These are phyloP conservation scores for Phataginus tetradactyla DNA, from an alignment of 2,797 vertebrate genomes.

Conservation along the genomic window DNA sequence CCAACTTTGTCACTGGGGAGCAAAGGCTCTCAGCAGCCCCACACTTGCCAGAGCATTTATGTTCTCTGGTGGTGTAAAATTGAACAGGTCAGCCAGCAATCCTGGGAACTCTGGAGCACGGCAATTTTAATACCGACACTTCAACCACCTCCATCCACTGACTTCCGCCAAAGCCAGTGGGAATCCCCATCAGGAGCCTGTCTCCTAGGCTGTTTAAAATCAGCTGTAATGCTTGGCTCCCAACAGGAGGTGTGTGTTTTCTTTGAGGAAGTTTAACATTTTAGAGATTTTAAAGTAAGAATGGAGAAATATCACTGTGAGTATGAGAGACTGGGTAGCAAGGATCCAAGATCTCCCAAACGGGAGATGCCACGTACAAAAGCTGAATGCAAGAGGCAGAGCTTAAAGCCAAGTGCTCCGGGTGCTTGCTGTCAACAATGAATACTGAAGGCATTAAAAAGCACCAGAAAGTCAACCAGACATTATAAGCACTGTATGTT, in stretches of 20 bases:
- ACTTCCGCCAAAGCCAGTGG: neutral
- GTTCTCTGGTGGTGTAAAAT: neutral
- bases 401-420: neutral
- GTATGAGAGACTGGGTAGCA: neutral
- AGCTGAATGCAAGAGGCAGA: neutral
- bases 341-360: neutral
- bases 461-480: neutral
- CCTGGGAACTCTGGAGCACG: neutral
- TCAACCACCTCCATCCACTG: neutral
- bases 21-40: too few relatives aligned
- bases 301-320: neutral
- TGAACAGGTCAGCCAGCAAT: rapidly evolving
- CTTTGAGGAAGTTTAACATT: neutral
- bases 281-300: neutral
- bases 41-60: neutral
- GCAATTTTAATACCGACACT: neutral
- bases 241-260: neutral
- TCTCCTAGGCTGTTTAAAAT: neutral
- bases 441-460: neutral
- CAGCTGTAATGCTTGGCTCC: neutral
- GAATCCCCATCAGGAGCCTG: too few relatives aligned
- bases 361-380: rapidly evolving
- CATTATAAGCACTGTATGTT: rapidly evolving
- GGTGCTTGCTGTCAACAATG: neutral
- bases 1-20: neutral